Evolutionary conservation across 1,140 invertebrate species (phyloP), one percentile per base, ranked within the genome.

Genomic region (Mesaphorura yosii): DNA sequence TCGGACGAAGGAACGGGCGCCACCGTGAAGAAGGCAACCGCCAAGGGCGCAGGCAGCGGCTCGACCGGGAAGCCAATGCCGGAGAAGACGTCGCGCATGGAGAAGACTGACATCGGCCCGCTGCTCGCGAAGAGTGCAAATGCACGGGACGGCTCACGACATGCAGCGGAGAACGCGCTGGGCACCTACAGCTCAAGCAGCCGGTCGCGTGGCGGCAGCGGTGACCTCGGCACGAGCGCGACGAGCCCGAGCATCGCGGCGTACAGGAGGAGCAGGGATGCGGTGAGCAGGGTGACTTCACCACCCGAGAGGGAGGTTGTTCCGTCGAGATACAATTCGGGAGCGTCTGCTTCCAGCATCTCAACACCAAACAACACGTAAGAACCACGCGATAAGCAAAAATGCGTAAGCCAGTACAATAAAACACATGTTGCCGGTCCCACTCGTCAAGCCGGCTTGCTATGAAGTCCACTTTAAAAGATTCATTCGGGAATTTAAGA

Each of bases 71-170:
- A 60, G 31, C 58, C 53, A 67, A 46, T 34, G 66, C 71, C 50
- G 65, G 68, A 2, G 72, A 34, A 74, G 75, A 75, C 42, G 37
- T 55, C 64, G 12, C 76, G 76, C 59, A 81, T 84, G 77, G 79
- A 81, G n/a, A 78, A 81, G 53, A 82, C 79, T 25, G 83, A 86
- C 66, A 86, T 87, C 59, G 83, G 66, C 17, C 80, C 84, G 15
- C 69, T 87, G 46, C 73, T 87, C 27, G 84, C 84, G 1, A 73
- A 83, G 38, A 84, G 81, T 64, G 80, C 78, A 3, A 78, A 84
- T 60, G 83, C 82, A 45, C 75, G 84, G 22, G 70, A 72, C 26
- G 59, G 5, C 28, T 29, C 15, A 41, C 17, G 46, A 31, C 20
- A 48, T 48, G 27, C 46, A 12, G 5, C n/a, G n/a, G n/a, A n/a